These are phyloP conservation scores for Marcusenius ussheri DNA, from an alignment of 2,113 vertebrate species.

Conservation along the genomic window DNA sequence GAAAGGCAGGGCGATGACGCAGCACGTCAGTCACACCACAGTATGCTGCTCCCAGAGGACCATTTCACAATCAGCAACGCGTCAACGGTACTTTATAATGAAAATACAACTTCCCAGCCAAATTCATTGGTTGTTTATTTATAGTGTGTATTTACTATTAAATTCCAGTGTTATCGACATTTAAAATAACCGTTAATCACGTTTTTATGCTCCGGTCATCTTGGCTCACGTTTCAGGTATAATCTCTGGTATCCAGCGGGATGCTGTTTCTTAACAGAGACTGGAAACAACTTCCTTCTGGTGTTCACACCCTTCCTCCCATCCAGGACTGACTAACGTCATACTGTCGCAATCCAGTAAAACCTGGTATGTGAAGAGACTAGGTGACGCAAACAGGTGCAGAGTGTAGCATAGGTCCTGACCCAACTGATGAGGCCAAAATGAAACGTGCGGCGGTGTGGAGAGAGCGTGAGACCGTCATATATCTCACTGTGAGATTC, in stretches of 20 bases:
- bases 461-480: not conserved
- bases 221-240: not conserved
- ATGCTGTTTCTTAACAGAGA: not conserved
- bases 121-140: not conserved
- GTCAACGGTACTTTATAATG: not conserved
- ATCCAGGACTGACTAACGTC: not conserved
- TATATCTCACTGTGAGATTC: not conserved
- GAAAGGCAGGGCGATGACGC: slow-evolving; percentile 16
- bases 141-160: not conserved
- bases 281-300: not conserved
- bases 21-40: not conserved
- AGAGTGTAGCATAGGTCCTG: not conserved
- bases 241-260: not conserved
- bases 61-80: not conserved
- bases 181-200: not conserved
- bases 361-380: not conserved
- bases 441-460: not conserved
- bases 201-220: not conserved
- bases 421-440: not conserved
- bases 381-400: not conserved
- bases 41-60: not conserved
- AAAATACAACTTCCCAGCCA: not conserved
- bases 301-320: not conserved
- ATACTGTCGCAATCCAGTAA: not conserved
- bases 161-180: not conserved